phyloP scores from a whole-genome alignment of 2,113 vertebrate species.

The Bagarius yarrelli region DNA sequence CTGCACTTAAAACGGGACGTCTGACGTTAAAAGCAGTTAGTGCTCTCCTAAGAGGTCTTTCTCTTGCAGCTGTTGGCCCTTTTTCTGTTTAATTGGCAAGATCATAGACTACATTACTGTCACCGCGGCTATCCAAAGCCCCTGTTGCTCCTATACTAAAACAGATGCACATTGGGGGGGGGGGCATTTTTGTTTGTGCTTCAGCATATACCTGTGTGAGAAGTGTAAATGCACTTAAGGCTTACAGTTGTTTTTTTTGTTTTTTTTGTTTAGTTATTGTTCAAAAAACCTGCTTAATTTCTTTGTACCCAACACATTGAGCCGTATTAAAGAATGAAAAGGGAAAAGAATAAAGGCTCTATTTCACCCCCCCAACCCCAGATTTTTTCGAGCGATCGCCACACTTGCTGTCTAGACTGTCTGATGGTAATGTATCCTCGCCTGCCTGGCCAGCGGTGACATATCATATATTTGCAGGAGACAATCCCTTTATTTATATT shows the following conservation, averaged over 20 bases:
- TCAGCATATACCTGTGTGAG: neutral
- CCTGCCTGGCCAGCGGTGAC: conserved; percentile 68
- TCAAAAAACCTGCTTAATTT: conserved; percentile 2
- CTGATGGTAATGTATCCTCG: conserved; percentile 66
- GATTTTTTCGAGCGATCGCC: conserved; percentile 45
- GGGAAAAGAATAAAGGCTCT: conserved; percentile 51
- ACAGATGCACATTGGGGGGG: neutral
- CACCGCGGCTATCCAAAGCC: conserved; percentile 31
- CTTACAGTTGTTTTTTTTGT: conserved; percentile 2
- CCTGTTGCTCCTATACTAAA: neutral
- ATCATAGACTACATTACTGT: conserved; percentile 73
- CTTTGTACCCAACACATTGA: conserved; percentile 6
- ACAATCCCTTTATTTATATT: conserved; percentile 77
- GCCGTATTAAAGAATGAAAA: conserved; percentile 16
- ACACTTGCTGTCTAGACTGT: conserved; percentile 67
- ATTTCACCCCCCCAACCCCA: conserved; percentile 26
- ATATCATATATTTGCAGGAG: conserved; percentile 72
- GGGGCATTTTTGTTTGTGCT: neutral
- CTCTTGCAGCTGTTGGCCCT: conserved; percentile 73
- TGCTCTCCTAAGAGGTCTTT: conserved; percentile 68
- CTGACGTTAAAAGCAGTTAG: conserved; percentile 73
- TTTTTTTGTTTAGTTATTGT: neutral
- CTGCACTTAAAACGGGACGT: conserved; percentile 73
- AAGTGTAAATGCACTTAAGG: neutral
- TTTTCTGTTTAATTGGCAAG: conserved; percentile 72